phyloP scores from a whole-genome alignment of 2,888 invertebrate genomes.

The Ochropleura plecta region DNA sequence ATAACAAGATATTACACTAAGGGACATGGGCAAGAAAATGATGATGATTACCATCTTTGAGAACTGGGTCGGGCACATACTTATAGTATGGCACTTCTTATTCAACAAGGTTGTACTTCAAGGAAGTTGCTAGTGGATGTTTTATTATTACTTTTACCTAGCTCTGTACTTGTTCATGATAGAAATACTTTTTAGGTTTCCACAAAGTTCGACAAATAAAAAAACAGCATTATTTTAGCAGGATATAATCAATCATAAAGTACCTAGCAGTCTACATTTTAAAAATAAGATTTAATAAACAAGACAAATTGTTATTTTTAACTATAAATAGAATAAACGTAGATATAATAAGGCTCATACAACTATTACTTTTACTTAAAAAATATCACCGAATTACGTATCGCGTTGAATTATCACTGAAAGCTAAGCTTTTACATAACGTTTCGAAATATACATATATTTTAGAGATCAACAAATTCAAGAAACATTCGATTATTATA shows the following conservation, averaged over 20 bases:
- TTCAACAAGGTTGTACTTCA: no score
- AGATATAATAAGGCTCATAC: slow-evolving; percentile 83
- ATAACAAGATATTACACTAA: no score
- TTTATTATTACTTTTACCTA: no score
- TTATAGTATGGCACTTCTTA: no score
- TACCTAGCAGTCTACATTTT: slow-evolving; percentile 76
- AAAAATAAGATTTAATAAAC: slow-evolving; percentile 79
- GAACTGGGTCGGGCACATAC: no score
- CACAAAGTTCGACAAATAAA: slow-evolving; percentile 18
- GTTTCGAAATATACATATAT: slow-evolving; percentile 78
- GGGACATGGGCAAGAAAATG: no score
- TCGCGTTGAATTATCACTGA: slow-evolving; percentile 85
- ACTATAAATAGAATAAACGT: slow-evolving; percentile 73
- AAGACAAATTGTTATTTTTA: slow-evolving; percentile 79
- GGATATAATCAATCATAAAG: slow-evolving; percentile 77
- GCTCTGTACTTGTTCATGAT: no score
- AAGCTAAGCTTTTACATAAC: slow-evolving; percentile 71
- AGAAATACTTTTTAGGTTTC: neutral
- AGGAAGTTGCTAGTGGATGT: no score
- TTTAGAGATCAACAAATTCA: slow-evolving; percentile 86
- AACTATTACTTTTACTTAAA: slow-evolving; percentile 77
- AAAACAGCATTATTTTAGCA: slow-evolving; percentile 72
- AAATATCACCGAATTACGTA: slow-evolving; percentile 90
- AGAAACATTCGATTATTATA: slow-evolving; percentile 71
- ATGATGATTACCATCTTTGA: no score